Evolutionary conservation across 2,797 vertebrate species (phyloP), one percentile per base, ranked within the genome.

Genomic region (Novumbra hubbsi): DNA sequence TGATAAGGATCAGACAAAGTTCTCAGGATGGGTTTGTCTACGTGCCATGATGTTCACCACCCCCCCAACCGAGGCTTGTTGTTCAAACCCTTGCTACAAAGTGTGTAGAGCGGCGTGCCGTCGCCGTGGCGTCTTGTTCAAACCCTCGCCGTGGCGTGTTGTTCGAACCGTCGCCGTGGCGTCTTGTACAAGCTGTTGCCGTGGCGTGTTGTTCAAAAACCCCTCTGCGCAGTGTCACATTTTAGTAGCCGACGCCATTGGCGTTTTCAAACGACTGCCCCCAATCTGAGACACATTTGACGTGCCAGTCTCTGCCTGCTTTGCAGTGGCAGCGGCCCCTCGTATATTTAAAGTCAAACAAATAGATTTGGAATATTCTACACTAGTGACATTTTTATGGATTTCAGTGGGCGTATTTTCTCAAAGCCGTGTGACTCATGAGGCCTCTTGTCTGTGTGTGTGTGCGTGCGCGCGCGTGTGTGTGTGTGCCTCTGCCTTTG

Each of bases 1-100:
- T 75, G 84, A 84, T 81, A 81, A 85, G 80, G 76, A 86, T 83
- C 85, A 79, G 76, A 81, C 79, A 83, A 82, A 85, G 80, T 84
- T 85, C 72, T 78, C 34, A 32, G 78, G 77, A 81, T 77, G 68
- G 74, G 80, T 82, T 83, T 77, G 62, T 74, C 63, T 73, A 38
- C 68, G 50, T 34, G 62, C 27, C 16, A 2, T 17, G 19, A 68
- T 2, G 11, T 28, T 65, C 63, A 17, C 1, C 1, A 17, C 14
- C 30, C 16, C 7, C 30, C 27, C n/a, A n/a, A n/a, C n/a, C n/a
- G n/a, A n/a, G n/a, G 49, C 17, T 2, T 50, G 49, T 50, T 12
- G 41, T 45, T 45, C 41, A 45, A 45, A 45, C 41, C 34, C 34
- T 38, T 8, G 34, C 8, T 38, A 38, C 8, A 38, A 8, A 38